These are phyloP conservation scores for Lerema accius DNA, from an alignment of 1,140 invertebrate species.

Conservation along the genomic window DNA sequence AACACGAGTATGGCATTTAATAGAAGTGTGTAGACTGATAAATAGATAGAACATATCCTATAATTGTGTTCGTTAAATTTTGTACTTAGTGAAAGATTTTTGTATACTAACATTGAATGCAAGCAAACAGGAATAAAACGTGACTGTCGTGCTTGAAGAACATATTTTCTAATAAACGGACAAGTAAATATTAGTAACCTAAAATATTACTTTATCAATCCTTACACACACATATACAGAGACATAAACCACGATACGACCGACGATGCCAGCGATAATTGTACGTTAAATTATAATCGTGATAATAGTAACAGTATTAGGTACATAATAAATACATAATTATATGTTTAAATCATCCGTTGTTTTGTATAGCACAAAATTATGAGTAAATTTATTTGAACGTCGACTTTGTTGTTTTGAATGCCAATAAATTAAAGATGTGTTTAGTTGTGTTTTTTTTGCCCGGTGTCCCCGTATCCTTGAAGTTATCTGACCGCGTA, in stretches of 20 bases:
- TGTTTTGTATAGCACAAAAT: conserved; percentile 39
- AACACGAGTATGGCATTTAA: neutral
- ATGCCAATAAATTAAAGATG: conserved; percentile 21
- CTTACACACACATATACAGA: too few relatives aligned
- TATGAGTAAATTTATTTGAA: conserved; percentile 27
- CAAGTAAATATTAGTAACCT: too few relatives aligned
- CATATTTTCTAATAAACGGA: too few relatives aligned
- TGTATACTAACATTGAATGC: neutral
- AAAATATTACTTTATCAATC: too few relatives aligned
- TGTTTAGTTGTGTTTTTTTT: conserved; percentile 16
- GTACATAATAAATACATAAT: conserved; percentile 16
- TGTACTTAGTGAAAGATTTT: neutral
- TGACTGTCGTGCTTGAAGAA: too few relatives aligned
- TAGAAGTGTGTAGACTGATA: too few relatives aligned
- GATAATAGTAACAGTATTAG: conserved; percentile 21
- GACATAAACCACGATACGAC: conserved; percentile 6
- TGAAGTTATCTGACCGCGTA: too few relatives aligned
- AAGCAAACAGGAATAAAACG: too few relatives aligned
- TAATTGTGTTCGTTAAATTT: neutral
- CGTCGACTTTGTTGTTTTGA: conserved; percentile 28
- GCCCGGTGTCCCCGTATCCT: neutral
- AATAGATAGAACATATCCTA: neutral
- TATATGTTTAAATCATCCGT: conserved; percentile 30
- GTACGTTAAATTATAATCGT: conserved; percentile 23
- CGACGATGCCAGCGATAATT: neutral